phyloP scores from a whole-genome alignment of 2,888 invertebrate genomes.

The Rugalucina vietnamica region DNA sequence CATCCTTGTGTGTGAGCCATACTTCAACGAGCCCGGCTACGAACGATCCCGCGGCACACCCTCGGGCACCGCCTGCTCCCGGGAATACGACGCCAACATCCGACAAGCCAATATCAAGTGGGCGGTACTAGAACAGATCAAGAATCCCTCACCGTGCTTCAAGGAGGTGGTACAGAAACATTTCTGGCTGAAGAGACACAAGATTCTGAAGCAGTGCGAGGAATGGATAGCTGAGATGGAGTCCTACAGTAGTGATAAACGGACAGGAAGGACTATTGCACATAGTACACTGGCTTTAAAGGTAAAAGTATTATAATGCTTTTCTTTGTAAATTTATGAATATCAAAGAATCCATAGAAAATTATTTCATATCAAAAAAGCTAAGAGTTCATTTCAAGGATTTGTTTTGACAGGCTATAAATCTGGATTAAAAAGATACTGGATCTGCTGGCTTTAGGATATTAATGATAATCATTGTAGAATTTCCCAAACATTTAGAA shows the following conservation, averaged over 20 bases:
- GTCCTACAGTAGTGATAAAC: constrained; percentile 89
- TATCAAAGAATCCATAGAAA: too few species aligned
- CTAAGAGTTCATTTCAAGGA: too few species aligned
- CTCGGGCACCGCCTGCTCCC: constrained; percentile 93
- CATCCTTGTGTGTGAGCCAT: constrained; percentile 84
- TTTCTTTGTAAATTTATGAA: too few species aligned
- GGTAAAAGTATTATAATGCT: too few species aligned
- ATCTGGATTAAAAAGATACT: too few species aligned
- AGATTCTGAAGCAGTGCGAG: constrained; percentile 94
- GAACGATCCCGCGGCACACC: constrained; percentile 84
- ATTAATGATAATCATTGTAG: too few species aligned
- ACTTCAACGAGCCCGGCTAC: constrained; percentile 85
- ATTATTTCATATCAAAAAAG: too few species aligned
- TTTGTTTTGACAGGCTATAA: too few species aligned
- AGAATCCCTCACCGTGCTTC: constrained; percentile 95
- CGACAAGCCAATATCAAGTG: constrained; percentile 97
- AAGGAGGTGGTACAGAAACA: constrained; percentile 90
- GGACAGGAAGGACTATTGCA: constrained; percentile 91
- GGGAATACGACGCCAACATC: constrained; percentile 97
- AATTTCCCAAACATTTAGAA: too few species aligned
- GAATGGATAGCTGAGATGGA: constrained; percentile 96
- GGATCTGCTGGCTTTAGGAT: too few species aligned
- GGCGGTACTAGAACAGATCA: constrained; percentile 97
- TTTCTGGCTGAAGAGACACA: constrained; percentile 96
- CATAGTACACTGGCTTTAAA: constrained; percentile 90